These are phyloP conservation scores for Aporrectodea caliginosa DNA, from an alignment of 1,140 invertebrate species.

Conservation along the genomic window DNA sequence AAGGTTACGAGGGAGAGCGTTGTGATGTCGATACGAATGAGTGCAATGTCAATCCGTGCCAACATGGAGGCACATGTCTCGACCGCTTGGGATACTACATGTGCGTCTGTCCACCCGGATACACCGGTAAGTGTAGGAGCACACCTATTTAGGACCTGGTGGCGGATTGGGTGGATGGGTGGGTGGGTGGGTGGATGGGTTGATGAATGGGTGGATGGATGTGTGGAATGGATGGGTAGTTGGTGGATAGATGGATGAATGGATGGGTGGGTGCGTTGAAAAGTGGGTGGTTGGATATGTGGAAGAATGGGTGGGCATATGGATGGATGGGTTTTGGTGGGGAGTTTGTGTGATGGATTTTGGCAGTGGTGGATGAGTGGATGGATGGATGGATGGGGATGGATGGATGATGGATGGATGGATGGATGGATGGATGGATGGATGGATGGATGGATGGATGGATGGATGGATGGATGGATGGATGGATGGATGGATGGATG, in stretches of 20 bases:
- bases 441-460: not conserved
- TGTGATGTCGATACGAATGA: slow-evolving; percentile 69
- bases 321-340: not conserved
- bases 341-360: not conserved
- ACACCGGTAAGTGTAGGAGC: too few relatives aligned
- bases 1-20: slow-evolving; percentile 71
- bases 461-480: not conserved
- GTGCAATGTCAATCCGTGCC: slow-evolving; percentile 50
- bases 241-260: too few relatives aligned
- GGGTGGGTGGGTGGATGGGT: too few relatives aligned
- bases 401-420: too few relatives aligned
- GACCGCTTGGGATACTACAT: slow-evolving; percentile 44
- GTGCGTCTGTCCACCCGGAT: slow-evolving; percentile 62
- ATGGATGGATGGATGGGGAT: not conserved
- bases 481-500: not conserved
- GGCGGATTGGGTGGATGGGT: too few relatives aligned
- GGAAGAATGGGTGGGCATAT: too few relatives aligned
- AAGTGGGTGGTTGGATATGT: too few relatives aligned
- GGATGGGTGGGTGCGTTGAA: too few relatives aligned
- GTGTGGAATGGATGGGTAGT: too few relatives aligned
- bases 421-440: not conserved
- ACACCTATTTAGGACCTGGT: too few relatives aligned
- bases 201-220: too few relatives aligned
- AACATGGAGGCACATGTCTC: slow-evolving; percentile 47
- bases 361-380: not conserved